Base-by-base conservation (phyloP, 2,888 invertebrate genomes). In the Colostygia pectinataria region DNA sequence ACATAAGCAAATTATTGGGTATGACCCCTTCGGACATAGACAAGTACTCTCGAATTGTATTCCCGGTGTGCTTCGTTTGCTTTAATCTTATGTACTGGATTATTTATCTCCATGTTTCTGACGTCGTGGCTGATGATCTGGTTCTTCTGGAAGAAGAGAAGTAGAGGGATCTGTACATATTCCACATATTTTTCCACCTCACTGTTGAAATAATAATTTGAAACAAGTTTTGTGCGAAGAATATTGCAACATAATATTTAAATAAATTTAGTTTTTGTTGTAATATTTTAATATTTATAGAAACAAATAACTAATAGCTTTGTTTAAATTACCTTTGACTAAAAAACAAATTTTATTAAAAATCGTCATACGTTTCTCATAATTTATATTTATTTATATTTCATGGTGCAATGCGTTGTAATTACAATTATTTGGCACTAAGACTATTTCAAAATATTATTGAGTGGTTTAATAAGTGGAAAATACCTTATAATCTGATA, bases 61-160 rank as follows among this genome's bases (percentile, higher is more conserved):
- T 99, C 88, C 99, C 99, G 44, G 97, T 98, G 73, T 97, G 98
- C 91, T 99, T 99, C 92, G 96, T 99, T 63, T 96, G 98, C 91
- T 99, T 99, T 93, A 99, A 99, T 91, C 94, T 98, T 69, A 97
- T 98, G 97, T 98, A 98, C 91, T 98, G 98, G 98, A 97, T 98
- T 88, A 97, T 98, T 80, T 98, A 98, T 85, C 93, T 98, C 71
- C 97, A 98, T 93, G 97, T 98, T 84, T 97, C 97, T 80, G 97
- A 98, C 92, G 97, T 97, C 77, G 96, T 97, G 74, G 97, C 97
- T 87, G 97, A 97, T 86, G 97, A 97, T 91, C 92, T 97, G 88
- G 97, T 97, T 80, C 92, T 95, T 76, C 92, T 96, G 94, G 91
- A 94, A 93, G 91, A 89, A 73, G 90, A 90, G 83, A 87, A 88